Conservation (phyloP, 2,113 vertebrate genomes). For the Eptatretus burgeri region DNA sequence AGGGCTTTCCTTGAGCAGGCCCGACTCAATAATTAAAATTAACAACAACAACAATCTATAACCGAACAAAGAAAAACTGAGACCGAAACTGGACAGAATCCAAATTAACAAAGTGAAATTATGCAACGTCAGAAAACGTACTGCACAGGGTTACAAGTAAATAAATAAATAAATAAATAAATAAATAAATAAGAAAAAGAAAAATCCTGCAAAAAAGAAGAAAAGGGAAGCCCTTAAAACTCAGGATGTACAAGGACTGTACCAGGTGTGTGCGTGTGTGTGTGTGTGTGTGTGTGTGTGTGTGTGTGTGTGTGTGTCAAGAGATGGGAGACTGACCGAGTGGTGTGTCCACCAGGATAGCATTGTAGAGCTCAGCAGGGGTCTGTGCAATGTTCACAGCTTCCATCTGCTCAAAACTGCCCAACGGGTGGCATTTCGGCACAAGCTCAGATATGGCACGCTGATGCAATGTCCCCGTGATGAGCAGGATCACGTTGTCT, state of each 20-base stretch:
- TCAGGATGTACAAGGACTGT: too few relatives aligned
- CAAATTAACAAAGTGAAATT: background rate
- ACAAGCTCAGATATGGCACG: conserved; percentile 73
- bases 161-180: too few relatives aligned
- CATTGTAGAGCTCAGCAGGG: conserved; percentile 82
- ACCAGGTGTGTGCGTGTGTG: too few relatives aligned
- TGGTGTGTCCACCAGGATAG: conserved; percentile 87
- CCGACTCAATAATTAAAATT: background rate
- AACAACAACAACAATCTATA: background rate
- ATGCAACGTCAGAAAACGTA: conserved; percentile 8
- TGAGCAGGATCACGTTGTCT: conserved; percentile 85
- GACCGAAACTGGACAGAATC: background rate
- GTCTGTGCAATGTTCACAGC: conserved; percentile 96
- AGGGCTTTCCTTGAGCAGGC: background rate
- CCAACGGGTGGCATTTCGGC: conserved; percentile 80
- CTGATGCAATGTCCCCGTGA: conserved; percentile 85
- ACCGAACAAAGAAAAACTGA: background rate
- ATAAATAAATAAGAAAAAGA: background rate
- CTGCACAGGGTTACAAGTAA: conserved; percentile 8
- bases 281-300: too few relatives aligned
- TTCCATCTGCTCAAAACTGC: conserved; percentile 98
- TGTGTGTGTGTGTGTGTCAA: too few relatives aligned
- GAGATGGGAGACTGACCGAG: conserved; percentile 25
- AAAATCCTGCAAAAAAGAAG: background rate
- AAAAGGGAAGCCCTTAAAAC: background rate